A percentile compares a stretch with the other conserved stretches of the same genome.
Conservation (phyloP, 2,797 vertebrate genomes). For the Molossus alvarezi region DNA sequence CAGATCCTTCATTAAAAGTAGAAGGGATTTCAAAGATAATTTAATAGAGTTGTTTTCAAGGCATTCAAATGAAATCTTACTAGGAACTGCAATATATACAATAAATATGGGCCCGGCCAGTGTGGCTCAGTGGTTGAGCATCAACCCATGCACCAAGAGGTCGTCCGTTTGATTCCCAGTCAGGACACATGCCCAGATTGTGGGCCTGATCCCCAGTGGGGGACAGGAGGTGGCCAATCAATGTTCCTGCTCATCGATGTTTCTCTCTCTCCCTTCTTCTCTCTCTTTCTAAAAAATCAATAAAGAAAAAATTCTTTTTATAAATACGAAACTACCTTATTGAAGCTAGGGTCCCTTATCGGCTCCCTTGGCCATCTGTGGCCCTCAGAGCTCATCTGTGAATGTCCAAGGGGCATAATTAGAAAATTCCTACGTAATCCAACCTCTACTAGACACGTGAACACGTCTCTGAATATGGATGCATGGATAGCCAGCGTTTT, state of each 20-base stretch:
- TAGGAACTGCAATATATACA: background rate
- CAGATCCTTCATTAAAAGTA: conserved; percentile 47
- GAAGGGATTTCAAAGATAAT: conserved; percentile 35
- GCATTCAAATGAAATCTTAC: background rate
- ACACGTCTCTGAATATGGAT: background rate
- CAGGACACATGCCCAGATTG: too few relatives aligned
- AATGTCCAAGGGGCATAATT: background rate
- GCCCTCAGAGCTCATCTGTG: background rate
- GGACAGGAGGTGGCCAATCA: too few relatives aligned
- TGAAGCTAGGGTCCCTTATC: background rate
- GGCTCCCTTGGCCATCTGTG: background rate
- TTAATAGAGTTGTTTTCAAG: background rate
- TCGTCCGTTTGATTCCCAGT: too few relatives aligned
- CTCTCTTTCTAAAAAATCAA: too few relatives aligned
- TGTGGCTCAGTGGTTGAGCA: too few relatives aligned
- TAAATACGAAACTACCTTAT: background rate
- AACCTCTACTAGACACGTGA: background rate
- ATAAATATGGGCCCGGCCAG: background rate
- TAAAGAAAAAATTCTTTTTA: too few relatives aligned
- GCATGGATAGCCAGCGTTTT: background rate
- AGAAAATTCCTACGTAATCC: background rate
- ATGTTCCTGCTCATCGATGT: too few relatives aligned
- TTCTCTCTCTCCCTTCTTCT: too few relatives aligned
- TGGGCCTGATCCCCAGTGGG: too few relatives aligned
- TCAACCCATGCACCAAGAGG: too few relatives aligned